These are phyloP conservation scores for Emys orbicularis DNA, from an alignment of 2,797 vertebrate species.

Conservation along the genomic window DNA sequence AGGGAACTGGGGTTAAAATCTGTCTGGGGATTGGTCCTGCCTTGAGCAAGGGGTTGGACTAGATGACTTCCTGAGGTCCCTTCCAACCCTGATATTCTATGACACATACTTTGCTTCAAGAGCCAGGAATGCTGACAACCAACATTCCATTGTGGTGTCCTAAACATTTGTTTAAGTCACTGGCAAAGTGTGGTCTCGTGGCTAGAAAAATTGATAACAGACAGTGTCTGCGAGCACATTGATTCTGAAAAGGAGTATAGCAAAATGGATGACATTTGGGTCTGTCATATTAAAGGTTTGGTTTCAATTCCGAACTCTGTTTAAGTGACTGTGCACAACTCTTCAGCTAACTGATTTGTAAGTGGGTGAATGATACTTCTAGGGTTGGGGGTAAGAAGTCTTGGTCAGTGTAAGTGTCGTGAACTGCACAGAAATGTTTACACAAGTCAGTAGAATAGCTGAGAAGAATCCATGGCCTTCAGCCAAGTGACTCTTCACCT, in stretches of 20 bases:
- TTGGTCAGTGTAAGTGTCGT: fast-evolving
- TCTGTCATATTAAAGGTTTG: not conserved
- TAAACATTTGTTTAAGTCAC: not conserved
- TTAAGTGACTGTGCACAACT: not conserved
- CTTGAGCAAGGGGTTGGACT: no score
- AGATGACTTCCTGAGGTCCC: no score
- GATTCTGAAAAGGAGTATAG: not conserved
- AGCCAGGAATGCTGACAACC: not conserved
- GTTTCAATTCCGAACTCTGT: not conserved
- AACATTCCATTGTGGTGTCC: fast-evolving
- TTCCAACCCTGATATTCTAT: no score
- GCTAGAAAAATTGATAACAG: not conserved
- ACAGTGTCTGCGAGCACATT: fast-evolving
- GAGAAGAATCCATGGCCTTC: not conserved
- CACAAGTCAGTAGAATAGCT: fast-evolving
- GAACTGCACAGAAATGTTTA: not conserved
- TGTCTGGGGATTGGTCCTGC: no score
- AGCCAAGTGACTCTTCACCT: not conserved
- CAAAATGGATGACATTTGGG: not conserved
- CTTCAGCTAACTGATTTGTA: not conserved
- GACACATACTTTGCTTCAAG: not conserved
- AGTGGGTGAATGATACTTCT: not conserved
- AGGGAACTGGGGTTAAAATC: no score
- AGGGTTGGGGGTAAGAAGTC: not conserved
- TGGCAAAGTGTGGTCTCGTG: fast-evolving